Base-by-base conservation (phyloP, 2,888 invertebrate species). In the Dryobotodes eremita region DNA sequence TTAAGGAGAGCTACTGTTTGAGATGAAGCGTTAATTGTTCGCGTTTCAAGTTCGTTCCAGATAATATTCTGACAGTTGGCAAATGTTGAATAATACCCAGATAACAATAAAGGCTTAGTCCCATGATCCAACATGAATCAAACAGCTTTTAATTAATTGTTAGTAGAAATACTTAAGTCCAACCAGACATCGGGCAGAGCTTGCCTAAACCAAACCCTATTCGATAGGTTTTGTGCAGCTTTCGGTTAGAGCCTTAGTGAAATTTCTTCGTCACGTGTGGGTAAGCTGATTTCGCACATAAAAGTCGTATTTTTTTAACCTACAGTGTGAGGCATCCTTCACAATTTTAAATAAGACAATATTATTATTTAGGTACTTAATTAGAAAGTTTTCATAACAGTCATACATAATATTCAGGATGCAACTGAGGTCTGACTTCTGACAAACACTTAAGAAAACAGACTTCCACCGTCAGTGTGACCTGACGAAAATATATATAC, bases 21-120 rank as follows among this genome's bases (percentile, higher is more conserved):
- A 71, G 76, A 75, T 79, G 74, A 77, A 66, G 31, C 74, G 61
- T 65, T 61, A 53, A 75, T 87, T 87, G 86, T 86, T 88, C 65
- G 50, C 42, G 31, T 50, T 71, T 82, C 79, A 82, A 88, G 70
- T 71, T 86, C 61, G 57, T 69, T n/a, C 48, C 71, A 77, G 71
- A 86, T 75, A 80, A 75, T 65, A 64, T 66, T 79, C 69, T 77
- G 84, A 86, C 81, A 86, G 72, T 86, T 26, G 20, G 75, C 48
- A 79, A 81, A 79, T 75, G 68, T 78, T 85, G 59, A 61, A 59
- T 81, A 69, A 75, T 70, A 46, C 20, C 53, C 70, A 36, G 65
- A 80, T 74, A 84, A 57, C 59, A 26, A 23, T 59, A 64, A 71
- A 72, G 46, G 77, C 36, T 48, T 36, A 23, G 11, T 36, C 77